Conservation (phyloP, 2,797 vertebrate species). For the Brachymystax lenok region DNA sequence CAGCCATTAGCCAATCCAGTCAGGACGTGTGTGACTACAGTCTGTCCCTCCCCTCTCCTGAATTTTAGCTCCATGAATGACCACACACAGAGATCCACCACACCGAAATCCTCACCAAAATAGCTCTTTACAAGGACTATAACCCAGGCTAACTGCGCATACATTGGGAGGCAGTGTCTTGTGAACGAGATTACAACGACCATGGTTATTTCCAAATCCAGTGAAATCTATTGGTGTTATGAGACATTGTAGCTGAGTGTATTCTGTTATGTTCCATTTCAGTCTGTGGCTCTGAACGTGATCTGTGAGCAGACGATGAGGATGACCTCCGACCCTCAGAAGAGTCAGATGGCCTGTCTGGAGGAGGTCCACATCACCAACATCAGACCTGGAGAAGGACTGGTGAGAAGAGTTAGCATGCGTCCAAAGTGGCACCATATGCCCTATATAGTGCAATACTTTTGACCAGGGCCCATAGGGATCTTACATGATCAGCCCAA, state of each 20-base stretch:
- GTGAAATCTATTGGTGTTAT: not conserved
- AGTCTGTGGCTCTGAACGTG: slow-evolving; percentile 84
- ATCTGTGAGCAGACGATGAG: slow-evolving; percentile 88
- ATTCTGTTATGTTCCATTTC: slow-evolving; percentile 73
- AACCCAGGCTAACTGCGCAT: not conserved
- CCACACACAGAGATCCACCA: not conserved
- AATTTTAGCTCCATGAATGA: too few species aligned
- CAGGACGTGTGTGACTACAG: not conserved
- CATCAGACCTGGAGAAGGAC: slow-evolving; percentile 86
- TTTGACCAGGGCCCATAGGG: too few species aligned
- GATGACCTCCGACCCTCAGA: slow-evolving; percentile 79
- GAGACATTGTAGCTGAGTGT: not conserved
- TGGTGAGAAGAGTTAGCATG: slow-evolving; percentile 78
- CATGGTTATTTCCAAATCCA: too few species aligned
- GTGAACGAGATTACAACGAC: too few species aligned
- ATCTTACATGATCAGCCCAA: too few species aligned
- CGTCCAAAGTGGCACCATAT: not conserved
- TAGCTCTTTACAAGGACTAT: not conserved
- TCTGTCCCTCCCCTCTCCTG: not conserved
- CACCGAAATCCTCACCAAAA: not conserved
- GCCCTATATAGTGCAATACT: not conserved
- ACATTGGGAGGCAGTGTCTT: too few species aligned
- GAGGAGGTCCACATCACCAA: slow-evolving; percentile 88
- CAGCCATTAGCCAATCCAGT: not conserved
- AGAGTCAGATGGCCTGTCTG: slow-evolving; percentile 82